Percentiles rank a stretch among this genome's conserved stretches.
These are phyloP conservation scores for Anisognathus igniventris DNA, from an alignment of 2,797 vertebrate species.

Conservation along the genomic window DNA sequence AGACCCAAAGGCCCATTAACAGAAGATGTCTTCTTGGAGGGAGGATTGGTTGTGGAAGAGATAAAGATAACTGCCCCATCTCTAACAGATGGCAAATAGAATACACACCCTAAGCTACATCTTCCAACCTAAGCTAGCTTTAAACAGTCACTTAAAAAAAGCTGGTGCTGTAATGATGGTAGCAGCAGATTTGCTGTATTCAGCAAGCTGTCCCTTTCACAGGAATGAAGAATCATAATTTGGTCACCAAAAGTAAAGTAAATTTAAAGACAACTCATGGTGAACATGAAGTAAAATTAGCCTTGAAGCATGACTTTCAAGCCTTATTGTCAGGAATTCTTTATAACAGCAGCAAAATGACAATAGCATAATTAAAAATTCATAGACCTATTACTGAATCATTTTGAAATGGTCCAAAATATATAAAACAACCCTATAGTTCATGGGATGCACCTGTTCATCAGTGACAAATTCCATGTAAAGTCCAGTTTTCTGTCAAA, in stretches of 20 bases:
- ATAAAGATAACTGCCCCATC: not conserved
- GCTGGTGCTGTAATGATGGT: not conserved
- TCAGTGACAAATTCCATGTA: not conserved
- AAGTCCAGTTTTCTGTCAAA: not conserved
- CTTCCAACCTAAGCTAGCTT: not conserved
- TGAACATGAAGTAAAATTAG: not conserved
- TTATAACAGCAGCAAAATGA: rapidly evolving
- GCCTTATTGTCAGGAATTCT: not conserved
- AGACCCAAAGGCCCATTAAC: not conserved
- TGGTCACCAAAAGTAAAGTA: not conserved
- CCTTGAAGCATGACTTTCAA: not conserved
- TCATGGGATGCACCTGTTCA: not conserved
- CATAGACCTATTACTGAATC: not conserved
- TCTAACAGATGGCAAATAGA: not conserved
- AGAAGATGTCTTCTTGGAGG: not conserved
- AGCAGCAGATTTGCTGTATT: not conserved
- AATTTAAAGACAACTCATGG: not conserved
- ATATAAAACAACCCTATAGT: not conserved
- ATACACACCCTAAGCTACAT: not conserved
- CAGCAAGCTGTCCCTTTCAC: not conserved
- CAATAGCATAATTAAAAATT: not conserved
- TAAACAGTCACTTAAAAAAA: not conserved
- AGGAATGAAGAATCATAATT: not conserved
- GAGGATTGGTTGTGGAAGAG: not conserved
- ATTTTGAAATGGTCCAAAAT: not conserved